These are phyloP conservation scores for Xanthorhoe designata DNA, from an alignment of 2,888 invertebrate genomes.

Conservation along the genomic window DNA sequence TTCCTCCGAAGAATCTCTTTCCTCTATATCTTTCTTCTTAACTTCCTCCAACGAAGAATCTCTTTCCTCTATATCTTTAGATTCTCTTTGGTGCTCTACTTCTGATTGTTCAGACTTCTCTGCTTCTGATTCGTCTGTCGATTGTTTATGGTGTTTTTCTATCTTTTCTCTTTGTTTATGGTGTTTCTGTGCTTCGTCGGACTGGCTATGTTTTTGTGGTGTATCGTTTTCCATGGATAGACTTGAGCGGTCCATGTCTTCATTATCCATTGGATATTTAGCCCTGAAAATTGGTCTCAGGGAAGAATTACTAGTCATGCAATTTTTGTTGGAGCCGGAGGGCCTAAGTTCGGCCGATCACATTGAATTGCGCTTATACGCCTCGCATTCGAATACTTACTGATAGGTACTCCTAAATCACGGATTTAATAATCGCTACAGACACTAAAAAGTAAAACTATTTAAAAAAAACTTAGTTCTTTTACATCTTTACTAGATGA, in stretches of 20 bases:
- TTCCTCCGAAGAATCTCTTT: not conserved
- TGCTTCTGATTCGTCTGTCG: not conserved
- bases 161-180: not conserved
- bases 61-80: not conserved
- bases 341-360: too few relatives aligned
- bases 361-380: too few relatives aligned
- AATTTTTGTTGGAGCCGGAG: not conserved
- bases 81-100: not conserved
- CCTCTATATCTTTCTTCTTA: not conserved
- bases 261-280: not conserved
- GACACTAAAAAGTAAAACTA: too few relatives aligned
- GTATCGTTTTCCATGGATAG: conserved; percentile 15
- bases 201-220: conserved; percentile 1
- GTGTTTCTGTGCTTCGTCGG: not conserved
- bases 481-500: too few relatives aligned
- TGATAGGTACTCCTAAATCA: too few relatives aligned
- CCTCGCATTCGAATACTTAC: too few relatives aligned
- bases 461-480: too few relatives aligned
- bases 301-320: conserved; percentile 30
- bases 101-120: not conserved
- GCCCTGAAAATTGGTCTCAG: conserved; percentile 28
- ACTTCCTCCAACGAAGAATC: too few relatives aligned
- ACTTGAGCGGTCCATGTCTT: conserved; percentile 16
- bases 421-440: too few relatives aligned
- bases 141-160: not conserved